phyloP scores from a whole-genome alignment of 2,888 invertebrate genomes.

The Hypena proboscidalis region DNA sequence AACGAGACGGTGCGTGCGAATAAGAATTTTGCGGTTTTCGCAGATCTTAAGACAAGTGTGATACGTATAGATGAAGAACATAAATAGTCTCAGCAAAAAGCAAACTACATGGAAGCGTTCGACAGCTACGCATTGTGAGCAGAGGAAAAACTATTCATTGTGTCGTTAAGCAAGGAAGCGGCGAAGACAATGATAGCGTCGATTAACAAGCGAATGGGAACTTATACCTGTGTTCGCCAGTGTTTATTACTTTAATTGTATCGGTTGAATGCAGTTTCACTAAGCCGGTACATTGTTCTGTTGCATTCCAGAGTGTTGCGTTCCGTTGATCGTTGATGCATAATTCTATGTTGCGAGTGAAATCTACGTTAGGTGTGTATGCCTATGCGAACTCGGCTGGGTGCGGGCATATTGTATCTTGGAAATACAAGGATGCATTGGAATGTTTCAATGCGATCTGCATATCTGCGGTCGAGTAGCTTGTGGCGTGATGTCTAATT shows the following conservation, averaged over 20 bases:
- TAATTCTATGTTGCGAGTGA: constrained; percentile 75
- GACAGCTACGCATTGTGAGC: constrained; percentile 67
- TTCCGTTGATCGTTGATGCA: constrained; percentile 68
- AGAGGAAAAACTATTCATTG: constrained; percentile 75
- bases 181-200: constrained; percentile 76
- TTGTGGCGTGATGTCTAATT: constrained; percentile 50
- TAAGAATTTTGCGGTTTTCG: constrained; percentile 71
- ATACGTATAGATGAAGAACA: constrained; percentile 49
- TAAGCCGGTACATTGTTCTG: constrained; percentile 69
- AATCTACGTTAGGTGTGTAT: constrained; percentile 67
- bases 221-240: constrained; percentile 65
- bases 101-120: constrained; percentile 57
- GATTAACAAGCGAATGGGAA: constrained; percentile 77
- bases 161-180: constrained; percentile 71
- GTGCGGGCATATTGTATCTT: constrained; percentile 62
- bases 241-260: constrained; percentile 80
- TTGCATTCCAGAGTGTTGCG: constrained; percentile 67
- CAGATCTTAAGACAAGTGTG: constrained; percentile 56
- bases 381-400: constrained; percentile 57
- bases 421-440: constrained; percentile 59
- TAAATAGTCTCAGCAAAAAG: constrained; percentile 50
- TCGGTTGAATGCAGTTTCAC: constrained; percentile 77
- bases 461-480: constrained; percentile 48
- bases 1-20: constrained; percentile 65
- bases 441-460: constrained; percentile 52